Conservation (phyloP, 1,140 invertebrate species). For the Drosophila leontia region DNA sequence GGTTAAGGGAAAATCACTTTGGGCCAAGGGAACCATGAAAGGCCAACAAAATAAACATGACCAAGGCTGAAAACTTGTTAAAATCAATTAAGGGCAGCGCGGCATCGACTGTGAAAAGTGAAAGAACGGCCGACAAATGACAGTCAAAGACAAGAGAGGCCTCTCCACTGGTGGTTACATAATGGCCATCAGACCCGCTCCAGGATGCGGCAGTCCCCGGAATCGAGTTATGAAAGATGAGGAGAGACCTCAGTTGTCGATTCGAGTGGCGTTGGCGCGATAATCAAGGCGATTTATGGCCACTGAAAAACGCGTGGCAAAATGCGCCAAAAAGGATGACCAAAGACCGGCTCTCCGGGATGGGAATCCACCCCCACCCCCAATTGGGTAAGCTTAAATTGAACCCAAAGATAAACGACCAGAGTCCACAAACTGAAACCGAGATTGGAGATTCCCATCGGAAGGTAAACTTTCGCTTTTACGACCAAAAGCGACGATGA, state of each 20-base stretch:
- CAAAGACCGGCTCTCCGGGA: slow-evolving; percentile 35
- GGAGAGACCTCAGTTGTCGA: slow-evolving; percentile 37
- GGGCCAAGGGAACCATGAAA: slow-evolving; percentile 39
- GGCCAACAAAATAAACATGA: slow-evolving; percentile 42
- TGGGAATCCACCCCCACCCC: slow-evolving; percentile 20
- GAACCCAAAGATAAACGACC: slow-evolving; percentile 73
- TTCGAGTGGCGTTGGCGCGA: slow-evolving; percentile 58
- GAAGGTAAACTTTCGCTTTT: slow-evolving; percentile 72
- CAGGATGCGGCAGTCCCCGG: slow-evolving; percentile 41
- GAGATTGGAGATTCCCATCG: slow-evolving; percentile 74
- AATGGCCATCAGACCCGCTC: slow-evolving; percentile 23
- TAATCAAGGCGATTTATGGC: slow-evolving; percentile 79
- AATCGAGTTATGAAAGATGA: slow-evolving; percentile 61
- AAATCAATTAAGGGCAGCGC: slow-evolving; percentile 72
- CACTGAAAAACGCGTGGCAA: slow-evolving; percentile 68
- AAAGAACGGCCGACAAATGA: slow-evolving; percentile 64
- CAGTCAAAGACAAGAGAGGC: slow-evolving; percentile 35
- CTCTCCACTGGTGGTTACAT: slow-evolving; percentile 37
- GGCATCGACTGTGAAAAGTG: slow-evolving; percentile 45
- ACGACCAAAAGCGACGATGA: slow-evolving; percentile 15
- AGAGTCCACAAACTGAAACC: slow-evolving; percentile 45
- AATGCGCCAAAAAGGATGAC: slow-evolving; percentile 60
- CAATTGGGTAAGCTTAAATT: slow-evolving; percentile 80
- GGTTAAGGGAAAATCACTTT: slow-evolving; percentile 36
- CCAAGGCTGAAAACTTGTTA: slow-evolving; percentile 50